A percentile compares a stretch with the other conserved stretches of the same genome.
Conservation (phyloP, 2,113 vertebrate species). For the rat (Rattus norvegicus) region GRCr8 NC_086025.1:47425001-47425500, state of each 20-base stretch:
- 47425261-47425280: neutral
- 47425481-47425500: neutral
- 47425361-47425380: neutral
- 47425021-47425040: neutral
- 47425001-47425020: no score
- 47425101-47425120: neutral
- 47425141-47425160: neutral
- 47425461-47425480: neutral
- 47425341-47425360: neutral
- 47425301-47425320: neutral
- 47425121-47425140: neutral
- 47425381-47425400: neutral
- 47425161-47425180: neutral
- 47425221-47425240: neutral
- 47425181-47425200: neutral
- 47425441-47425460: neutral
- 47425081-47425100: neutral
- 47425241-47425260: neutral
- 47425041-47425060: neutral
- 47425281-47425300: neutral
- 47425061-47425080: neutral
- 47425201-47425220: neutral
- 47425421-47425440: neutral
- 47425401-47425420: no score
- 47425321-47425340: neutral